Percentiles rank a stretch among this genome's conserved stretches.
phyloP scores from a whole-genome alignment of 2,797 vertebrate species.

The Lepilemur ruficaudatus region DNA sequence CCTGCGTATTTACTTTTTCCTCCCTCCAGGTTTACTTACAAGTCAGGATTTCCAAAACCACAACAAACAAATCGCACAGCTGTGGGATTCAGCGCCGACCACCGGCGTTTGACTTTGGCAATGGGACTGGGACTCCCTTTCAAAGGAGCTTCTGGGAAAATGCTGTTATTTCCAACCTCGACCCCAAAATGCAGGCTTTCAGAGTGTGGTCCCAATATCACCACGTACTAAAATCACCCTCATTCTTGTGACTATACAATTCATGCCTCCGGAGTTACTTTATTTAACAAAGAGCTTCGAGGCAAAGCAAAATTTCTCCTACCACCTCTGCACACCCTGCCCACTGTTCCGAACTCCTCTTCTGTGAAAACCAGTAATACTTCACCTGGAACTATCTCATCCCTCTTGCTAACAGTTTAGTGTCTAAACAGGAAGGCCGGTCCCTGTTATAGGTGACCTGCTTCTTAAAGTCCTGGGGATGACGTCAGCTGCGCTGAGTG shows the following conservation, averaged over 20 bases:
- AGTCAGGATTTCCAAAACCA: constrained; percentile 34
- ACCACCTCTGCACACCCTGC: not conserved
- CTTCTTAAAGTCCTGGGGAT: not conserved
- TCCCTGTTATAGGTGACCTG: not conserved
- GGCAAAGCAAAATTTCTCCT: not conserved
- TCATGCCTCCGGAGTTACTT: not conserved
- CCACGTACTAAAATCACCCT: not conserved
- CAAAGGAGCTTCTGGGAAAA: not conserved
- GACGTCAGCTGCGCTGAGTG: not conserved
- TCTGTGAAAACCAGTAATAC: not conserved
- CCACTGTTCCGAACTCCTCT: not conserved
- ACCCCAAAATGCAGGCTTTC: not conserved
- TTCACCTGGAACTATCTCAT: too few relatives aligned
- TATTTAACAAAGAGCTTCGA: not conserved
- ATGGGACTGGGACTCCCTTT: not conserved
- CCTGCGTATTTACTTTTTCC: not conserved
- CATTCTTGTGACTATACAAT: not conserved
- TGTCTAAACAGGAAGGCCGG: not conserved
- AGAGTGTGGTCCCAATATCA: not conserved
- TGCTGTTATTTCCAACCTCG: not conserved
- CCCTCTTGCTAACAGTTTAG: not conserved
- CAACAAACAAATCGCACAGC: not conserved
- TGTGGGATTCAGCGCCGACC: not conserved
- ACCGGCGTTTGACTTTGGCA: not conserved
- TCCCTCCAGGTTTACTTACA: not conserved